These are phyloP conservation scores for Helarctos malayanus DNA, from an alignment of 2,797 vertebrate species.

Conservation along the genomic window DNA sequence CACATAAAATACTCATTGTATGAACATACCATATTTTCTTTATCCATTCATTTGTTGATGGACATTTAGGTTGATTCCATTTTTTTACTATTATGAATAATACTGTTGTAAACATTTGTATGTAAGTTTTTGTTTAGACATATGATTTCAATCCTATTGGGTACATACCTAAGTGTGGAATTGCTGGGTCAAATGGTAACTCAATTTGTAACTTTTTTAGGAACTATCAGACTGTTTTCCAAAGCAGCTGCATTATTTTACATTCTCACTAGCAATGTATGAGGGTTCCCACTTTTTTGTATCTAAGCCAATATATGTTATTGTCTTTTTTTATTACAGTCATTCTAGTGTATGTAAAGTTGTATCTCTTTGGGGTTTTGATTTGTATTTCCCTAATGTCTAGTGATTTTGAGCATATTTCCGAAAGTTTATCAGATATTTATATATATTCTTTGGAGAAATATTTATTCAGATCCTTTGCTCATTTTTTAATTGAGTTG, in stretches of 20 bases:
- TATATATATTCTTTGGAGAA: neutral
- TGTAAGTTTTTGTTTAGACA: neutral
- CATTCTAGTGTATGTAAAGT: neutral
- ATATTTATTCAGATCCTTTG: neutral
- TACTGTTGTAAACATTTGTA: neutral
- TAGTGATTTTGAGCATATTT: neutral
- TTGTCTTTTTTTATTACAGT: neutral
- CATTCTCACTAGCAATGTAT: neutral
- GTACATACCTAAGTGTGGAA: neutral
- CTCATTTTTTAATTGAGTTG: neutral
- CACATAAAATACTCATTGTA: neutral
- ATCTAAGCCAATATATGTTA: neutral
- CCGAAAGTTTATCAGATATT: neutral
- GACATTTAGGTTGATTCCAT: neutral
- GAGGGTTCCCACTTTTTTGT: neutral
- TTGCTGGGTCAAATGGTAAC: neutral
- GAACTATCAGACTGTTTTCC: neutral
- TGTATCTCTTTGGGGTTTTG: neutral
- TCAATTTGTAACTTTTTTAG: conserved; percentile 2
- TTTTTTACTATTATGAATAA: neutral
- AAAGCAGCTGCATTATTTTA: neutral
- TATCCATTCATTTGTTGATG: neutral
- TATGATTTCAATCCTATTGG: conserved; percentile 3
- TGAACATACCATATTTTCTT: neutral
- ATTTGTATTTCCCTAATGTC: conserved; percentile 4